Base-by-base conservation (phyloP, 2,888 invertebrate genomes). In the Drosophila buzzatii region DNA sequence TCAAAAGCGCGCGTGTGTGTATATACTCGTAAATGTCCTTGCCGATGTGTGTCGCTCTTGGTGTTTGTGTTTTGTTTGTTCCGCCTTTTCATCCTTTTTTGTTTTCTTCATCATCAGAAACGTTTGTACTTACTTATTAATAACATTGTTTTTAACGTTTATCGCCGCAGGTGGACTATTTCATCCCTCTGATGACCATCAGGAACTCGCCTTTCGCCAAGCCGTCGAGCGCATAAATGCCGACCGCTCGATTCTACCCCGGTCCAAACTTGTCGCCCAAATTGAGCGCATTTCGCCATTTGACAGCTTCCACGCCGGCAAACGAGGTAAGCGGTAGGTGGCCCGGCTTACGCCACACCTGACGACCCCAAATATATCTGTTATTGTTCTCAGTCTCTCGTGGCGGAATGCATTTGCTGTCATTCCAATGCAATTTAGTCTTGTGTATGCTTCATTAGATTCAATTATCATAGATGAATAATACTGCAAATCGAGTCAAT, bases 261-360 rank as follows among this genome's bases (percentile, higher is more conserved):
- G 97, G 90, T 97, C 98, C n/a, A 96, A 97, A 90, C 94, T 99
- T 61, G 95, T 96, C 71, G 97, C 97, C 37, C 97, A 98, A 94
- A 97, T 98, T 70, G 98, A 98, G 93, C 96, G 96, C 86, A 96
- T 98, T 91, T 96, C 97, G 56, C 96, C 97, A 1, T 97, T 97
- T 91, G 98, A 98, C 93, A 98, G 98, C 93, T 98, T 98, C 92
- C 97, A 97, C 92, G 98, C 98, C 58, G 97, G 98, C 20, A 98
- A 98, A 94, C 95, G 97, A 95, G 98, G 98, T 98, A 93, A 93
- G 91, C 85, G 47, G 9, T 16, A 10, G 23, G 33, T 10, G 16
- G 6, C 4, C 2, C 10, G 14, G 6, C 23, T 6, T n/a, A 3
- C n/a, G 16, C 45, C 23, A 27, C 45, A 45, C 45, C 14, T 23